These are phyloP conservation scores for Aricia agestis DNA, from an alignment of 1,140 invertebrate genomes.

Conservation along the genomic window DNA sequence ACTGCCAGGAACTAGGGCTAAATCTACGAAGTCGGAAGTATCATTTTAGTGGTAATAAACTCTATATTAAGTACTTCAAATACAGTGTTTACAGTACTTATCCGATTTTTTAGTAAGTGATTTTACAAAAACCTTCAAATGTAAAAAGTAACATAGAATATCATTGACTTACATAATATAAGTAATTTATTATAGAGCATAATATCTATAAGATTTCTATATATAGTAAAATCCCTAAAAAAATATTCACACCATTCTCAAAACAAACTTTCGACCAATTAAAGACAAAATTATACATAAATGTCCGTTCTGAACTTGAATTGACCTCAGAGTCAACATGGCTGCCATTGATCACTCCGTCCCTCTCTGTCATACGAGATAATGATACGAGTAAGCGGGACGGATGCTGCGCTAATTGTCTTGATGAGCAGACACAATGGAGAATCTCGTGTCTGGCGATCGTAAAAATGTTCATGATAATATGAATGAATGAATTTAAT, in stretches of 20 bases:
- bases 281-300: slow-evolving; percentile 20
- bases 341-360: slow-evolving; percentile 4
- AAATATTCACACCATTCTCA: background rate
- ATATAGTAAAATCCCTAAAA: too few relatives aligned
- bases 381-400: background rate
- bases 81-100: too few relatives aligned
- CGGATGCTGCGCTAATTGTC: slow-evolving; percentile 8
- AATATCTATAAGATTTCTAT: too few relatives aligned
- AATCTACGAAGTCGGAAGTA: too few relatives aligned
- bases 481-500: background rate
- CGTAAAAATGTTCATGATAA: background rate
- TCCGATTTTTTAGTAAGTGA: too few relatives aligned
- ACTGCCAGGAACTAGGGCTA: too few relatives aligned
- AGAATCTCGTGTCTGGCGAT: background rate
- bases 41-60: too few relatives aligned
- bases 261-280: slow-evolving; percentile 1
- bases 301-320: slow-evolving; percentile 18
- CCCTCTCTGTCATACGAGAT: background rate
- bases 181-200: too few relatives aligned
- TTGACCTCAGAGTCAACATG: slow-evolving; percentile 15
- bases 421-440: slow-evolving; percentile 15
- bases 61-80: too few relatives aligned
- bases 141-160: too few relatives aligned
- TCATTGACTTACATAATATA: too few relatives aligned
- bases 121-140: too few relatives aligned